Percentiles rank a stretch among this genome's conserved stretches.
These are phyloP conservation scores for Peromyscus eremicus DNA, from an alignment of 2,797 vertebrate species.

Conservation along the genomic window DNA sequence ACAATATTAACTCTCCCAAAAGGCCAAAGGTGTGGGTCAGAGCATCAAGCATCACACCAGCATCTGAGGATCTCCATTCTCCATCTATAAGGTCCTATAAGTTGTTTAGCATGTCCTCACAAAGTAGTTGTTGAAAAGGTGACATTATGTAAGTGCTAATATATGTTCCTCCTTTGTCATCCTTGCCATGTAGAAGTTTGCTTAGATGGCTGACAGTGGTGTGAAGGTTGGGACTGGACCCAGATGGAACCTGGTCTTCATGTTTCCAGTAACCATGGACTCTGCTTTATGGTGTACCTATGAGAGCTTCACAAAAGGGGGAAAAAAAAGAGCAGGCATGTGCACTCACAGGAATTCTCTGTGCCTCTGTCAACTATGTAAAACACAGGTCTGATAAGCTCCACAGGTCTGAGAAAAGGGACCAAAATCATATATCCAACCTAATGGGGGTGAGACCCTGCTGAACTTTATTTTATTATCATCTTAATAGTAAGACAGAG, in stretches of 20 bases:
- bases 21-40: not conserved
- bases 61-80: not conserved
- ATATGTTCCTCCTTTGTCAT: not conserved
- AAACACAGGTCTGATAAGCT: not conserved
- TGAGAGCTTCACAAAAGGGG: not conserved
- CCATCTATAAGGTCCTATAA: not conserved
- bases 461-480: slow-evolving; percentile 11
- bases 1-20: not conserved
- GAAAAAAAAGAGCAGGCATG: not conserved
- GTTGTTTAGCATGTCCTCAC: not conserved
- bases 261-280: not conserved
- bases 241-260: not conserved
- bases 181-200: not conserved
- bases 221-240: not conserved
- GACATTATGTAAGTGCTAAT: not conserved
- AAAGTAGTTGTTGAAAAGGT: not conserved
- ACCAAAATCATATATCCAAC: not conserved
- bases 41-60: not conserved
- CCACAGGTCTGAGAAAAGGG: not conserved
- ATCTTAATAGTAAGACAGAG: not conserved
- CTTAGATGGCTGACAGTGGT: not conserved
- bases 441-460: not conserved
- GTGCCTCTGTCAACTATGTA: not conserved
- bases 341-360: not conserved
- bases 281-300: not conserved